Evolutionary conservation across 2,113 vertebrate species (phyloP), one percentile per base, ranked within the genome.

Genomic region (Hippocampus comes): DNA sequence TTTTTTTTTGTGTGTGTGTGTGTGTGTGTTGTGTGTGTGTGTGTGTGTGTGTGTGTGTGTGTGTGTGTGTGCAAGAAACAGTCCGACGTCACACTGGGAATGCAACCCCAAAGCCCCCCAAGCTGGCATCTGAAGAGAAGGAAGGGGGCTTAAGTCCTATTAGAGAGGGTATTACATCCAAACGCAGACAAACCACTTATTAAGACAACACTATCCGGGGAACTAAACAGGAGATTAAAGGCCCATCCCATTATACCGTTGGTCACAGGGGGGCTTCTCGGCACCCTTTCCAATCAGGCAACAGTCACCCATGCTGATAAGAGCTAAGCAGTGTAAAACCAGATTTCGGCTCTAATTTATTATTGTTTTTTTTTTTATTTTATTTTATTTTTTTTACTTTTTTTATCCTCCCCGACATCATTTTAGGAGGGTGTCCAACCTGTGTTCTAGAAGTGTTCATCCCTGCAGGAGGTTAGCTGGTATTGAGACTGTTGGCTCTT

Each of bases 121-220:
- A 78, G 81, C 79, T 87, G 80, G 83, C 84, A 82, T 74, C 82
- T 27, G 43, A 81, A 74, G 77, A 79, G 83, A 87, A 76, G 77
- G 77, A 66, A 55, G 42, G 64, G 60, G 74, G 88, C 83, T 90
- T 90, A 89, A 88, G 86, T 88, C 87, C 87, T 84, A 89, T 91
- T 89, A 89, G 76, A 81, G 73, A 73, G 82, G 86, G 84, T 83
- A 82, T 88, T 88, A 87, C 89, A 87, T 75, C 81, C 82, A 87
- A 84, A 85, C 78, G 82, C 83, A 84, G 86, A 86, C 84, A 85
- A 67, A 75, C 73, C 82, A 79, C 80, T 89, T 87, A 89, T 85
- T 80, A 88, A 85, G 83, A 88, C 82, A 81, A 88, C 86, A 82
- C 89, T 89, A 86, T 89, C 83, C 79, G 73, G 78, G 84, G 86